Conservation (phyloP, 2,888 invertebrate genomes). For the Anoncus sp. region DNA sequence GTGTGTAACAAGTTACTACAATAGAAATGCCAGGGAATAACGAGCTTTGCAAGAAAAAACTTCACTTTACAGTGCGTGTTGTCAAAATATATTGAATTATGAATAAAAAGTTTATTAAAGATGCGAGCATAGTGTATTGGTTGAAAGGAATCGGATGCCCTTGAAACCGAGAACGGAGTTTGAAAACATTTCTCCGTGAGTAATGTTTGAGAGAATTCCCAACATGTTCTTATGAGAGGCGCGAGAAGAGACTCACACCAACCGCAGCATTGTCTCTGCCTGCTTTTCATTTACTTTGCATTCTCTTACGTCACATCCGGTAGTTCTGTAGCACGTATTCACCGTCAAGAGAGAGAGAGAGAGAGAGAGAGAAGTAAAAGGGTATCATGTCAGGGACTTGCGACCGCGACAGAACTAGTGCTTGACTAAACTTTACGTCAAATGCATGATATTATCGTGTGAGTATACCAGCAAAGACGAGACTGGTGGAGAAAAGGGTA, state of each 20-base stretch:
- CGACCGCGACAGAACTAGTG: constrained; percentile 38
- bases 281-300: constrained; percentile 24
- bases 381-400: constrained; percentile 54
- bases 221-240: constrained; percentile 12
- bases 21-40: too few species aligned
- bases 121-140: not conserved
- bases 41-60: too few species aligned
- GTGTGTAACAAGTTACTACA: not conserved
- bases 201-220: constrained; percentile 4
- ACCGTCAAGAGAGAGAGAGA: constrained; percentile 22
- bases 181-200: constrained; percentile 5
- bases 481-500: constrained; percentile 49
- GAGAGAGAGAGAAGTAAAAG: constrained; percentile 18
- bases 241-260: constrained; percentile 13
- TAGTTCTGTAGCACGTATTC: constrained; percentile 28
- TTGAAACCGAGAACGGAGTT: constrained; percentile 10
- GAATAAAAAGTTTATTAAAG: not conserved
- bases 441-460: constrained; percentile 66
- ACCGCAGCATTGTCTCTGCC: constrained; percentile 27
- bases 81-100: not conserved
- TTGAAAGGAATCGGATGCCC: constrained; percentile 2
- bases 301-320: constrained; percentile 46
- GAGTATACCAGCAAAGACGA: constrained; percentile 43
- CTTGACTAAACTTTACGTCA: constrained; percentile 66
- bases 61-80: too few species aligned